Conservation (phyloP, 2,113 vertebrate species). For the Oncorhynchus gorbuscha region DNA sequence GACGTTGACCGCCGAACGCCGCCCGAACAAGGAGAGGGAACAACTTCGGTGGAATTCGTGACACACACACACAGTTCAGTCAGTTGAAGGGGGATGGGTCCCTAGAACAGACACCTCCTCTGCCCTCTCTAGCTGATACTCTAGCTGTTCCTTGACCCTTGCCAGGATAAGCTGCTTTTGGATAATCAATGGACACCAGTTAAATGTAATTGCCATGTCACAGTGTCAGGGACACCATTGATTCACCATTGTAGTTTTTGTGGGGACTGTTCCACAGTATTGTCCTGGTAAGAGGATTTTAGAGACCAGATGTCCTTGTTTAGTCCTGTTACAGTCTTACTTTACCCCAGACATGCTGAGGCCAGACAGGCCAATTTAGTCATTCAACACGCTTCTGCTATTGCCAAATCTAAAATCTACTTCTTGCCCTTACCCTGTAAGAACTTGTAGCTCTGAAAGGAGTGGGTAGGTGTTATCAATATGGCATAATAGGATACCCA, state of each 20-base stretch:
- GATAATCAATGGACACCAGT: constrained; percentile 65
- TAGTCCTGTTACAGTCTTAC: constrained; percentile 42
- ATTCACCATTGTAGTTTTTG: constrained; percentile 39
- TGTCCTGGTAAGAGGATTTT: constrained; percentile 65
- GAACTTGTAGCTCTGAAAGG: too few relatives aligned
- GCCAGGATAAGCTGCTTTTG: constrained; percentile 63
- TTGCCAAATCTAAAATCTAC: too few relatives aligned
- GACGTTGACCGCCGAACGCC: too few relatives aligned
- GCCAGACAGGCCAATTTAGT: constrained; percentile 16
- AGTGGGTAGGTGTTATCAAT: too few relatives aligned
- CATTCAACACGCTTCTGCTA: not conserved
- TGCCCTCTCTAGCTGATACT: constrained; percentile 17
- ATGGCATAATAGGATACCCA: too few relatives aligned
- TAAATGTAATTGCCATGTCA: constrained; percentile 70
- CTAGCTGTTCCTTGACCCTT: constrained; percentile 57
- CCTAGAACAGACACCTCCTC: not conserved
- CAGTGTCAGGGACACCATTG: constrained; percentile 61
- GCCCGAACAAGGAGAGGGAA: too few relatives aligned
- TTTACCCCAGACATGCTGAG: constrained; percentile 42
- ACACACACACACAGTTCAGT: not conserved
- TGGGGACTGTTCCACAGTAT: constrained; percentile 18
- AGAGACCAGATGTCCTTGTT: constrained; percentile 64
- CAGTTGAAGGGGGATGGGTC: not conserved
- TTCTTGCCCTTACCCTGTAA: too few relatives aligned
- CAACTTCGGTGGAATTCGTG: too few relatives aligned